phyloP scores from a whole-genome alignment of 2,888 invertebrate genomes.

The Andrena flavipes region DNA sequence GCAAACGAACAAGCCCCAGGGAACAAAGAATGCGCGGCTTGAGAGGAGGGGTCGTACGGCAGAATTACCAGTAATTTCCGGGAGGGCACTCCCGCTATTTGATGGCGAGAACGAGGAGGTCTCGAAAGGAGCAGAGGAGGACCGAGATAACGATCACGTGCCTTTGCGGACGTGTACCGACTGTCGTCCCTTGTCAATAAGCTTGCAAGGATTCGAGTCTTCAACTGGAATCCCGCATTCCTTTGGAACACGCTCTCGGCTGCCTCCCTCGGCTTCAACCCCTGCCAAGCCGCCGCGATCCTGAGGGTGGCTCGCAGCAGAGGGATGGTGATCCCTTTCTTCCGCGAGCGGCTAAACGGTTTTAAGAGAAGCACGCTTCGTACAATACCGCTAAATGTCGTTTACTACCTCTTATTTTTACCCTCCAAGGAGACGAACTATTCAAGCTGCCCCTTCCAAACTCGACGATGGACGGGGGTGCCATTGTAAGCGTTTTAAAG shows the following conservation, averaged over 20 bases:
- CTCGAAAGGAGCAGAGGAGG: conserved; percentile 8
- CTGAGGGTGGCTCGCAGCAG: neutral
- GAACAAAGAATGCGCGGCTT: conserved; percentile 48
- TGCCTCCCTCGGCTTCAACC: neutral
- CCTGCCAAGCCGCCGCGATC: neutral
- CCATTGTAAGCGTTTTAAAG: neutral
- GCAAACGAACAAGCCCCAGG: conserved; percentile 26
- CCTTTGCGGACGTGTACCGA: conserved; percentile 63
- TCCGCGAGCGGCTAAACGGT: conserved; percentile 53
- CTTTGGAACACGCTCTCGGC: conserved; percentile 35
- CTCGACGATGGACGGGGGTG: no score
- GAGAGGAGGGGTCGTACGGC: conserved; percentile 25
- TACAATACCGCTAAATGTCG: conserved; percentile 51
- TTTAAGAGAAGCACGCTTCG: conserved; percentile 42
- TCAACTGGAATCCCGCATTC: conserved; percentile 56
- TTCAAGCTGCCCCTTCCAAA: neutral
- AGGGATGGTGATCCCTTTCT: conserved; percentile 40
- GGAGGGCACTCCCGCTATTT: conserved; percentile 20
- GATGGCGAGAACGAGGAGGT: conserved; percentile 14
- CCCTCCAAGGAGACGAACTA: neutral
- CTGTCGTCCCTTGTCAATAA: conserved; percentile 68
- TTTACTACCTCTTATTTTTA: conserved; percentile 19
- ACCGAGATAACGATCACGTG: conserved; percentile 63
- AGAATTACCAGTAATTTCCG: conserved; percentile 61
- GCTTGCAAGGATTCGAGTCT: conserved; percentile 51